phyloP scores from a whole-genome alignment of 2,113 vertebrate species.

The Raja brachyura region DNA sequence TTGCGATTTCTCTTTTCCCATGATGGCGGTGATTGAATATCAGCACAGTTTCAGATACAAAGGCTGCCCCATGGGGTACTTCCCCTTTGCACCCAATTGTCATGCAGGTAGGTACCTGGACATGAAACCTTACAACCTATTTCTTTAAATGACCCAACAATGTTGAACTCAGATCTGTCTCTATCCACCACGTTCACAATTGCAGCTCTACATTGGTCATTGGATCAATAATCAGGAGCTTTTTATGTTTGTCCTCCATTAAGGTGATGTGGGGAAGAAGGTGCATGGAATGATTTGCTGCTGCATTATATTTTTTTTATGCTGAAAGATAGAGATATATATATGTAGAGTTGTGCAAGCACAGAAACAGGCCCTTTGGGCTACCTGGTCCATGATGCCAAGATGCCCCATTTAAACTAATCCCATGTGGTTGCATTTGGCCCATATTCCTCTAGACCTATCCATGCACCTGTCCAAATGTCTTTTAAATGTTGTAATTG shows the following conservation, averaged over 20 bases:
- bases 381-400: no score
- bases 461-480: no score
- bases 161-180: neutral
- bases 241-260: neutral
- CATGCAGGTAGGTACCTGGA: neutral
- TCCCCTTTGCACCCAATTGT: neutral
- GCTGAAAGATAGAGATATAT: no score
- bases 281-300: neutral
- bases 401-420: no score
- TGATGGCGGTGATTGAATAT: neutral
- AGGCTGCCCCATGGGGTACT: neutral
- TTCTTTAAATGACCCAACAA: neutral
- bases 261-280: neutral
- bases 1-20: neutral
- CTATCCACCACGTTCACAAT: neutral
- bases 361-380: no score
- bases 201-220: neutral
- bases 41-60: neutral
- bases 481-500: no score
- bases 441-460: no score
- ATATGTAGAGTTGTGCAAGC: no score
- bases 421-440: no score
- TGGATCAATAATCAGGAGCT: neutral
- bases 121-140: neutral
- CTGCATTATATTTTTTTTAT: neutral